Percentiles rank a stretch among this genome's conserved stretches.
Evolutionary conservation across 2,797 vertebrate genomes (phyloP).

Genomic region (Pteropus rufus): DNA sequence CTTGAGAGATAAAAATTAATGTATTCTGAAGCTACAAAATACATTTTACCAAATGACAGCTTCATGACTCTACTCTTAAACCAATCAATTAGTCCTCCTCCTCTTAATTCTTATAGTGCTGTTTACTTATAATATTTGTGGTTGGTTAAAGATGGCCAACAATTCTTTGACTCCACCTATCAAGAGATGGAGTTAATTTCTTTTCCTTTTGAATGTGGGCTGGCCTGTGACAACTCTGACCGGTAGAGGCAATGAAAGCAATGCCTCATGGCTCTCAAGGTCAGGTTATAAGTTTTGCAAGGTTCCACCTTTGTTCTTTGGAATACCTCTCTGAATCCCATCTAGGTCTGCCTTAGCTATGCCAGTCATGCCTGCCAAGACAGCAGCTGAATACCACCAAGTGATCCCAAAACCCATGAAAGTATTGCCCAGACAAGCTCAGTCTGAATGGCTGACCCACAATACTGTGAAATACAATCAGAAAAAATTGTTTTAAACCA

Average conservation of each 20-base stretch:
- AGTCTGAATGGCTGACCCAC: neutral
- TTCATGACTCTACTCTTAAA: neutral
- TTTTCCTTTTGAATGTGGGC: neutral
- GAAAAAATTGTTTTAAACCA: neutral
- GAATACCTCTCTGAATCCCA: neutral
- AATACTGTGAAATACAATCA: neutral
- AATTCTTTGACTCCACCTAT: neutral
- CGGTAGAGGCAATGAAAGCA: neutral
- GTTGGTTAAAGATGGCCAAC: neutral
- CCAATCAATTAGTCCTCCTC: neutral
- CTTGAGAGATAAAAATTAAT: neutral
- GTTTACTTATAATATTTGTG: neutral
- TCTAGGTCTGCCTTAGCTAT: neutral
- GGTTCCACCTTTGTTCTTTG: neutral
- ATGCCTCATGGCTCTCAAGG: neutral
- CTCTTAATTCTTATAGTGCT: neutral
- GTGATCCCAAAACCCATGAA: neutral
- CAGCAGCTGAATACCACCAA: neutral
- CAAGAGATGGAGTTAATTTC: neutral
- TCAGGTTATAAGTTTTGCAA: neutral
- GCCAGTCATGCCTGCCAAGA: neutral
- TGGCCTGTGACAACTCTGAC: neutral
- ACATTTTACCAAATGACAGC: neutral
- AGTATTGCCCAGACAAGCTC: neutral
- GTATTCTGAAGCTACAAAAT: neutral